Evolutionary conservation across 1,140 invertebrate species (phyloP).

Genomic region (Tetranychus cinnabarinus): DNA sequence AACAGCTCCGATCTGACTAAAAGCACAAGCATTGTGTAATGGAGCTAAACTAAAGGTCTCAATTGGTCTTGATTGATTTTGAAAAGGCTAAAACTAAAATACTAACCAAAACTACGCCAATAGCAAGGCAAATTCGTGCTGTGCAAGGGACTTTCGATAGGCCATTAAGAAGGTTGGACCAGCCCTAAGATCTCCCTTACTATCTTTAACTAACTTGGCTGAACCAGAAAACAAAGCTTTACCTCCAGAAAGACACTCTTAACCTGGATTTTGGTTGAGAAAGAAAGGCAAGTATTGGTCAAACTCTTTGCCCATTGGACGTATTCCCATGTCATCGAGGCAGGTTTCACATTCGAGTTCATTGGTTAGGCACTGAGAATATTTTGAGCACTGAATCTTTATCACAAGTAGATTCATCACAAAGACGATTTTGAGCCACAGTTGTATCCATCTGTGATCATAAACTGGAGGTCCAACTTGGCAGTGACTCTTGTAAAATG

Average conservation of each 20-base stretch:
- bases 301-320: constrained; percentile 23
- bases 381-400: constrained; percentile 56
- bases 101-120: constrained; percentile 23
- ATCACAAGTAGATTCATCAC: constrained; percentile 40
- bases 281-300: constrained; percentile 7
- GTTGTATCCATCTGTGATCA: constrained; percentile 48
- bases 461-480: constrained; percentile 75
- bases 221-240: constrained; percentile 3
- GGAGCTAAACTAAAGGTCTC: too few relatives aligned
- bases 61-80: too few relatives aligned
- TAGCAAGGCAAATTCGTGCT: constrained; percentile 22
- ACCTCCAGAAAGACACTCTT: constrained; percentile 15
- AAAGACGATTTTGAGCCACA: constrained; percentile 53
- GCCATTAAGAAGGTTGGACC: constrained; percentile 29
- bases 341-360: neutral
- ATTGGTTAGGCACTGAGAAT: constrained; percentile 8
- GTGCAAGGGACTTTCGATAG: constrained; percentile 29
- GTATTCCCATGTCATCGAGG: neutral
- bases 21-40: constrained; percentile 41
- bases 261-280: constrained; percentile 3
- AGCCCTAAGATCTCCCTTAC: neutral
- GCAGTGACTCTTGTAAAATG: constrained; percentile 41
- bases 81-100: too few relatives aligned
- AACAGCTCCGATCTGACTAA: constrained; percentile 55
- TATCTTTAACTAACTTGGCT: neutral